phyloP scores from a whole-genome alignment of 1,140 invertebrate species.

The Lysiphlebus fabarum region DNA sequence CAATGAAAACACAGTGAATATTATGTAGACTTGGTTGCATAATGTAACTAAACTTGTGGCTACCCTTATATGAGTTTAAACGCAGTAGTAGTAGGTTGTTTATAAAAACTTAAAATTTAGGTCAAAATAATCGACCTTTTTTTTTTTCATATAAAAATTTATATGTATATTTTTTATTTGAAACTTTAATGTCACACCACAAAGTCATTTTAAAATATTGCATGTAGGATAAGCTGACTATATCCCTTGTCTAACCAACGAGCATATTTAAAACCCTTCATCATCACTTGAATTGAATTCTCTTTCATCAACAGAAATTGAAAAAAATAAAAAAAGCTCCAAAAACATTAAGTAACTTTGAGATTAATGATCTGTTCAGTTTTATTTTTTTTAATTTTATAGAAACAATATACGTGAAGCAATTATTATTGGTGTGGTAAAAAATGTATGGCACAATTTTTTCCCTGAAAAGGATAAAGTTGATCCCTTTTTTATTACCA shows the following conservation, averaged over 20 bases:
- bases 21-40: constrained; percentile 26
- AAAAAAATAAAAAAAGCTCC: too few species aligned
- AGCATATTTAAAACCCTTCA: neutral
- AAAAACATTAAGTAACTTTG: too few species aligned
- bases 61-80: constrained; percentile 21
- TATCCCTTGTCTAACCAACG: neutral
- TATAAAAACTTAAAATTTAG: neutral
- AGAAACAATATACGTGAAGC: too few species aligned
- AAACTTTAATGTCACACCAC: neutral
- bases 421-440: too few species aligned
- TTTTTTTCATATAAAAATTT: neutral
- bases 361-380: too few species aligned
- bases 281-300: neutral
- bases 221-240: neutral
- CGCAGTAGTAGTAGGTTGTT: neutral
- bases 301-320: too few species aligned
- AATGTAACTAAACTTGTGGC: constrained; percentile 30
- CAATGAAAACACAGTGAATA: constrained; percentile 6
- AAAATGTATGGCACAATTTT: neutral
- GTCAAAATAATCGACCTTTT: too few species aligned
- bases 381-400: too few species aligned
- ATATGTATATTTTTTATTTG: neutral
- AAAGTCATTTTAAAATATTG: neutral
- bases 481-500: constrained; percentile 3
- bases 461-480: constrained; percentile 1